phyloP scores from a whole-genome alignment of 2,888 invertebrate genomes.

The Gastracanthus pulcherrimus region DNA sequence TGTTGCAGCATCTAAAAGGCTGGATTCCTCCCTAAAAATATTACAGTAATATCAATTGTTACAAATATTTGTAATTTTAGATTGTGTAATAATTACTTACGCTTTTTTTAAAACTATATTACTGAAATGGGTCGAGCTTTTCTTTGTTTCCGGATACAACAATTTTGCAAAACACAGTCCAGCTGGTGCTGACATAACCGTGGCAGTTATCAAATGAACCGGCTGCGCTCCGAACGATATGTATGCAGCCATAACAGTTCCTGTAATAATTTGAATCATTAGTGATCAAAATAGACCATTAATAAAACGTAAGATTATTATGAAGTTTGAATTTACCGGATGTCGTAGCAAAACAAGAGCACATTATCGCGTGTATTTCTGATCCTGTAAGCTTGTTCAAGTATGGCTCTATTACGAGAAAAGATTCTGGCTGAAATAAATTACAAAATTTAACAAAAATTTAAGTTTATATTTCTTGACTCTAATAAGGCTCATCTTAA shows the following conservation, averaged over 20 bases:
- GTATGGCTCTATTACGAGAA: conserved; percentile 92
- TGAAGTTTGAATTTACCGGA: conserved; percentile 81
- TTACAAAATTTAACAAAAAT: neutral
- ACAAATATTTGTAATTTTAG: neutral
- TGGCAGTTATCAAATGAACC: conserved; percentile 92
- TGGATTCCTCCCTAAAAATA: conserved; percentile 86
- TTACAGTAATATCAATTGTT: neutral
- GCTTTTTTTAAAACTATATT: conserved; percentile 85
- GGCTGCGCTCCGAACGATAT: conserved; percentile 93
- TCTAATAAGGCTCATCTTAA: too few species aligned
- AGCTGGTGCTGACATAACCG: conserved; percentile 97
- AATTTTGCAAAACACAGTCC: conserved; percentile 93
- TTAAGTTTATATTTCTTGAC: too few species aligned
- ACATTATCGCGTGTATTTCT: conserved; percentile 95
- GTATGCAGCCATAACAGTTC: conserved; percentile 94
- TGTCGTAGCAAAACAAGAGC: conserved; percentile 96
- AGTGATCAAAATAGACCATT: neutral
- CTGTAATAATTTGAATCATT: conserved; percentile 75
- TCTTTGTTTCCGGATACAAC: conserved; percentile 93
- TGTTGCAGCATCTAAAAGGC: conserved; percentile 93
- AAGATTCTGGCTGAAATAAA: conserved; percentile 88
- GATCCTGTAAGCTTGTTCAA: conserved; percentile 89
- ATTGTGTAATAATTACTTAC: conserved; percentile 77
- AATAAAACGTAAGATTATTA: neutral
- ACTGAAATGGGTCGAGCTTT: conserved; percentile 86